phyloP scores from a whole-genome alignment of 2,888 invertebrate genomes.

The Drosophila mettleri region DNA sequence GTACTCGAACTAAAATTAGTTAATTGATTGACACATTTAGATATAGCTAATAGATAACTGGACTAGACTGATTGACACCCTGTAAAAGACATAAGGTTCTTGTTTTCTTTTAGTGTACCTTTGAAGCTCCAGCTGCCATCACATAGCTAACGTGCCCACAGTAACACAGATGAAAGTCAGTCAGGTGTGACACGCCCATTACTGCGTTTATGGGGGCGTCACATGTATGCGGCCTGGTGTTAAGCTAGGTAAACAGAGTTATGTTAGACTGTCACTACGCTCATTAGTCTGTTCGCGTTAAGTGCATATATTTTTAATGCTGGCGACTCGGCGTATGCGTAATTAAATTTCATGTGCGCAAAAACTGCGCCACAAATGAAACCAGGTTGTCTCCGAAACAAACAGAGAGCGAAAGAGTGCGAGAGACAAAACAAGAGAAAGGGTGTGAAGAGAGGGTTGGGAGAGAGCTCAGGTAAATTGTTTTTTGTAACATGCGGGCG shows the following conservation, averaged over 20 bases:
- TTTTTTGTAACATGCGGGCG: slow-evolving; percentile 19
- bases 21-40: not conserved
- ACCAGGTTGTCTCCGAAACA: slow-evolving; percentile 49
- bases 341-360: slow-evolving; percentile 68
- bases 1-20: not conserved
- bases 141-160: slow-evolving; percentile 23
- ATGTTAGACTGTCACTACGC: slow-evolving; percentile 42
- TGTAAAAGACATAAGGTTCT: not conserved
- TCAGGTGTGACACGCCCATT: slow-evolving; percentile 44
- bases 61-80: not conserved
- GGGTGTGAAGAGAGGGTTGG: not conserved
- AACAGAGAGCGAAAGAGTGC: not conserved
- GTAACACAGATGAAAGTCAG: slow-evolving; percentile 18
- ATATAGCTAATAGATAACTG: not conserved
- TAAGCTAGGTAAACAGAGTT: slow-evolving; percentile 13
- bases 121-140: not conserved
- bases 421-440: not conserved
- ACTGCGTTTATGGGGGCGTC: slow-evolving; percentile 39
- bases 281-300: slow-evolving; percentile 66
- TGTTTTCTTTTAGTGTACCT: not conserved
- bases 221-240: slow-evolving; percentile 10
- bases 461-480: slow-evolving; percentile 19
- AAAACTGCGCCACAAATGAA: slow-evolving; percentile 46
- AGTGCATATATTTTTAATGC: slow-evolving; percentile 38
- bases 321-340: slow-evolving; percentile 62